phyloP scores from a whole-genome alignment of 37 sponge, comb jelly and placozoan species.

The Bolinopsis microptera region DNA sequence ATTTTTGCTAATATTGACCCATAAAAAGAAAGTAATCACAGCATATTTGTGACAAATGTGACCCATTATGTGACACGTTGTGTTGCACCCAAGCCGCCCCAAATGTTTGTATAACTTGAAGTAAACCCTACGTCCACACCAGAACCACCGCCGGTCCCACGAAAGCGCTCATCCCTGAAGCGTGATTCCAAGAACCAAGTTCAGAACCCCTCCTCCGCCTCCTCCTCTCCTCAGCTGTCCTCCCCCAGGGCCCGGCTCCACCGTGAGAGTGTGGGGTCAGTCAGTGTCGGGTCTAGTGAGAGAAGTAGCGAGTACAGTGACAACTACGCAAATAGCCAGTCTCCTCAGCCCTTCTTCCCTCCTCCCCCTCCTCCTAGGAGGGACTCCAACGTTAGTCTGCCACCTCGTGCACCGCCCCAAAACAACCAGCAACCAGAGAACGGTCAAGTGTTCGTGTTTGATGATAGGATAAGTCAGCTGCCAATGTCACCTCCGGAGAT shows the following conservation, averaged over 20 bases:
- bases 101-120: too few species aligned
- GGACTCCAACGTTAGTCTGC: neutral
- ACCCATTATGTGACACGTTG: too few species aligned
- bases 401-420: neutral
- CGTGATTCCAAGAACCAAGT: neutral
- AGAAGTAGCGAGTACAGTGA: too few species aligned
- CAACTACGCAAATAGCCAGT: too few species aligned
- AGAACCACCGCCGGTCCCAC: constrained; percentile 33
- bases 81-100: too few species aligned
- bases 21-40: too few species aligned
- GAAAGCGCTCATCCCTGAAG: neutral
- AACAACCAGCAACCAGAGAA: too few species aligned
- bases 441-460: neutral
- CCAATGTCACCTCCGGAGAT: neutral
- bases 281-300: neutral
- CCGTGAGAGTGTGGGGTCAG: neutral
- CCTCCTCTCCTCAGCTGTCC: neutral
- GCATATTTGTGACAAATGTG: too few species aligned
- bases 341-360: neutral
- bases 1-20: too few species aligned
- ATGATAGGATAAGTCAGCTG: neutral
- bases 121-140: too few species aligned
- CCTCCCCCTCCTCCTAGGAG: neutral
- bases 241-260: neutral
- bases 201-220: neutral